Conservation (phyloP, 1,140 invertebrate species). For the Drosophila azteca region DNA sequence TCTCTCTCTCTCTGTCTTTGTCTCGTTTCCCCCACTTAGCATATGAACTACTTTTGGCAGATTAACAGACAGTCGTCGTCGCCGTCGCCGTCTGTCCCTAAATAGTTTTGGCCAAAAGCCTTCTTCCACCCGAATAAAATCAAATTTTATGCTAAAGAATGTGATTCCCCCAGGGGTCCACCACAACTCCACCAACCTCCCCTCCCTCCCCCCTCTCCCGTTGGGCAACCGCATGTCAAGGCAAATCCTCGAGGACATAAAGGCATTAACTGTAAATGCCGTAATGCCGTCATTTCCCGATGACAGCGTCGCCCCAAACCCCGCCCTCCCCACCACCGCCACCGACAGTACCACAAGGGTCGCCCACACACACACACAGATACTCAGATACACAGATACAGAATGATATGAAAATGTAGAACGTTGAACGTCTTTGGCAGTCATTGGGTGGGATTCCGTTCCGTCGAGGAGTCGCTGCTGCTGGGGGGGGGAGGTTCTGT, state of each 20-base stretch:
- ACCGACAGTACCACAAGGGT: too few species aligned
- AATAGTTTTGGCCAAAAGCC: constrained; percentile 34
- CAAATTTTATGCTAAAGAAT: constrained; percentile 75
- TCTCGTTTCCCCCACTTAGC: neutral
- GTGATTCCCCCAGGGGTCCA: constrained; percentile 28
- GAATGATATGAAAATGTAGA: constrained; percentile 44
- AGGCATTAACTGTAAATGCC: constrained; percentile 79
- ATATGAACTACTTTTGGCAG: constrained; percentile 40
- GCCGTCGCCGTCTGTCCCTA: constrained; percentile 4
- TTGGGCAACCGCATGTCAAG: constrained; percentile 34
- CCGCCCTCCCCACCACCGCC: too few species aligned
- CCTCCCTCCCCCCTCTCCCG: too few species aligned
- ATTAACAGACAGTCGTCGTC: constrained; percentile 17
- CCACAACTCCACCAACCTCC: too few species aligned
- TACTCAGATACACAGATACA: constrained; percentile 26
- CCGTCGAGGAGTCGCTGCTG: too few species aligned
- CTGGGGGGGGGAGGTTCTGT: constrained; percentile 22
- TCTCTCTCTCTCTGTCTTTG: neutral
- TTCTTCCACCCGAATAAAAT: constrained; percentile 61
- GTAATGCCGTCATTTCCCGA: constrained; percentile 79
- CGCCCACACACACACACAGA: constrained; percentile 12
- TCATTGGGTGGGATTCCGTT: constrained; percentile 10
- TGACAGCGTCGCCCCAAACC: constrained; percentile 42
- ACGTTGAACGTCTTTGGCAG: constrained; percentile 29
- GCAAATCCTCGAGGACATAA: constrained; percentile 71